Evolutionary conservation across 2,797 vertebrate species (phyloP).

Genomic region (Mus caroli): DNA sequence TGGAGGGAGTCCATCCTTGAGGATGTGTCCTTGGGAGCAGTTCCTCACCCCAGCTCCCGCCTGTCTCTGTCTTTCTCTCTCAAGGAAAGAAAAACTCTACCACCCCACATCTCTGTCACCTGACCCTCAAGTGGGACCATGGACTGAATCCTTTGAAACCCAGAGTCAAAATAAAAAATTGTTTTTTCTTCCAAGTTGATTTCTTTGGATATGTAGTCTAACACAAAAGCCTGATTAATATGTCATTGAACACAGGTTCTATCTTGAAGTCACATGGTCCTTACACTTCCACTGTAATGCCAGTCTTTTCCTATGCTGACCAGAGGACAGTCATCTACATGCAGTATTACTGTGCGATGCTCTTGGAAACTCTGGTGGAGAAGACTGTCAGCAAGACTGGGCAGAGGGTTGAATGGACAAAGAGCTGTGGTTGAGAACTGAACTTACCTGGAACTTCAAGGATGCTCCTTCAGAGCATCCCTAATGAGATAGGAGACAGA

Average conservation of each 20-base stretch:
- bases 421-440: background rate
- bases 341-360: background rate
- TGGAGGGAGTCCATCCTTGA: too few species aligned
- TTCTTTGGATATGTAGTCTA: background rate
- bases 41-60: background rate
- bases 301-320: background rate
- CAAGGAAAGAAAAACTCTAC: background rate
- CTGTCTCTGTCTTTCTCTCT: background rate
- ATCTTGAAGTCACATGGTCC: background rate
- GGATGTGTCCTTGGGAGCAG: background rate
- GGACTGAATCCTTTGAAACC: background rate
- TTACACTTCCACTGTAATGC: background rate
- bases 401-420: background rate
- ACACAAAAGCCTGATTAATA: background rate
- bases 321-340: background rate
- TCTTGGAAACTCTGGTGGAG: background rate
- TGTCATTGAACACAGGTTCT: background rate
- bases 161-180: background rate
- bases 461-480: background rate
- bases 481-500: background rate
- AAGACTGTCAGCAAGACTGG: background rate
- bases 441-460: background rate
- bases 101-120: background rate
- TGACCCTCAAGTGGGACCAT: background rate
- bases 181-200: background rate